phyloP scores from a whole-genome alignment of 2,888 invertebrate genomes.

The Cristatella mucedo region DNA sequence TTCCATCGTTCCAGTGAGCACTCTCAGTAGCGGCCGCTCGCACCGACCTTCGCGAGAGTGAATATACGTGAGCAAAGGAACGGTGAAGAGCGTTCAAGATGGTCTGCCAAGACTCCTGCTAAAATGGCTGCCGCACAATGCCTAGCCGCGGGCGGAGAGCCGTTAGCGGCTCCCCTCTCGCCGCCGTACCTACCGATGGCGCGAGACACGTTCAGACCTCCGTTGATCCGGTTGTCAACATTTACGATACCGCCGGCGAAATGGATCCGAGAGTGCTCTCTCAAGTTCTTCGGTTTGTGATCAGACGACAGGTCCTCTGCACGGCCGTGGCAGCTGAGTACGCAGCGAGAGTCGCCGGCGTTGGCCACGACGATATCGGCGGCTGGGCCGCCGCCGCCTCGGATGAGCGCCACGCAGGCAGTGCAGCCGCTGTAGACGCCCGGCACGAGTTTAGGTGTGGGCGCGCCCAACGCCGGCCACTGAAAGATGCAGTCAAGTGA shows the following conservation, averaged over 20 bases:
- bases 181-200: slow-evolving; percentile 56
- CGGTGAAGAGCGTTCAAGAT: no score
- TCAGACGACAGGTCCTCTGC: slow-evolving; percentile 86
- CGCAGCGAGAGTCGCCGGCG: slow-evolving; percentile 77
- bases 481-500: no score
- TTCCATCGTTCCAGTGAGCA: no score
- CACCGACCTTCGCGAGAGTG: no score
- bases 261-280: slow-evolving; percentile 62
- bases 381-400: slow-evolving; percentile 52
- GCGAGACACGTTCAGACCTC: slow-evolving; percentile 83
- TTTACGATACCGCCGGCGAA: slow-evolving; percentile 87
- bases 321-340: slow-evolving; percentile 62
- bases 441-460: no score
- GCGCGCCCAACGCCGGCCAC: no score
- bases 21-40: no score
- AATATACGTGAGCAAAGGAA: no score
- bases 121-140: no score
- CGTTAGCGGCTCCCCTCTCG: no score
- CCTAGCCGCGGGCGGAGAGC: no score
- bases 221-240: slow-evolving; percentile 79
- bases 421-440: slow-evolving; percentile 91
- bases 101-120: no score
- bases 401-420: slow-evolving; percentile 78
- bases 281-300: slow-evolving; percentile 86
- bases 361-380: slow-evolving; percentile 90